Base-by-base conservation (phyloP, 2,888 invertebrate species). In the Zele albiditarsus region DNA sequence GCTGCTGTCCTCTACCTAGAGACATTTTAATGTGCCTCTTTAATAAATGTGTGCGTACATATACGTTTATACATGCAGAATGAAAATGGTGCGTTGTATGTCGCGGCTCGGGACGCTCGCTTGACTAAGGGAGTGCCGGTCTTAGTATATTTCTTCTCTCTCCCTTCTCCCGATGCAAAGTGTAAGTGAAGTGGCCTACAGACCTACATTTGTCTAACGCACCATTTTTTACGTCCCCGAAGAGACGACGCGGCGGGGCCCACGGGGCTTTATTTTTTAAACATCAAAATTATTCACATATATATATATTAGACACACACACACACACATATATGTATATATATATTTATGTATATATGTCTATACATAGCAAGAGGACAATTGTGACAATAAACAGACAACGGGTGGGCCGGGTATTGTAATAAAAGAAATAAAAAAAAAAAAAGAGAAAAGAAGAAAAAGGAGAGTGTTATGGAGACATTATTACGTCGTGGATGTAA, bases 101-200 rank as follows among this genome's bases (percentile, higher is more conserved):
- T 53, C 53, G 53, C 53, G 53, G 65, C 23, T 62, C 63, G 75
- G 91, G 93, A 91, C 91, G 91, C 91, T 92, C 90, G 90, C 91
- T 93, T 93, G 94, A 93, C 91, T 92, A 90, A 90, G 90, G 91
- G 90, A 93, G 93, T 93, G 77, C 70, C 68, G 60, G 53, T 63
- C 31, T 20, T 53, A 69, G 28, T 73, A 46, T 73, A 46, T 66
- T 58, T 60, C 71, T 67, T 66, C 65, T 58, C 68, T 62, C 71
- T 69, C 62, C 49, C 73, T 38, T 38, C 38, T 38, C 77, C 71
- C 81, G 93, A 92, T 93, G 93, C 92, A 93, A 92, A 93, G 94
- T 94, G 93, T 94, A 94, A 94, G 94, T 93, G 93, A 93, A 94
- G 94, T 95, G 95, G 94, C 95, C 95, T 94, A 95, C 93, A 94